Conservation (phyloP, 2,888 invertebrate genomes). For the Epinotia nisella region DNA sequence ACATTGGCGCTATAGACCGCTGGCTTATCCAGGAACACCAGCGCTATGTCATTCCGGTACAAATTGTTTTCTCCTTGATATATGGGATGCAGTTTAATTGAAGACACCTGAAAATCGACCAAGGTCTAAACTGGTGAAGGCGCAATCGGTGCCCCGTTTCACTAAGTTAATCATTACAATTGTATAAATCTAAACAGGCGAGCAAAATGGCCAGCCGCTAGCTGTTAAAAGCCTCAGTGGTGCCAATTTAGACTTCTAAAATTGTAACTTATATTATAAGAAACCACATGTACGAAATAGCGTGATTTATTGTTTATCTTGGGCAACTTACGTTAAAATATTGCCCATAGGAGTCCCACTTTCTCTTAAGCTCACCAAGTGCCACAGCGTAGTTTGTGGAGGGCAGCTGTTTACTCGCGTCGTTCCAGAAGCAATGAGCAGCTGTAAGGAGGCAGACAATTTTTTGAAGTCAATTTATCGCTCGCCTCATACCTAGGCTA, state of each 20-base stretch:
- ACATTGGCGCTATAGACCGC: neutral
- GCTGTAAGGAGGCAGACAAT: neutral
- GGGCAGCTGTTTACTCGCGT: neutral
- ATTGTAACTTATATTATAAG: too few species aligned
- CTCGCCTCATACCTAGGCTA: too few species aligned
- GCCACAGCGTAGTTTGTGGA: neutral
- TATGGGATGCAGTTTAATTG: neutral
- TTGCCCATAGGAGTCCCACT: neutral
- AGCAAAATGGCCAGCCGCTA: too few species aligned
- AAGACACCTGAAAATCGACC: neutral
- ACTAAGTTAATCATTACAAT: too few species aligned
- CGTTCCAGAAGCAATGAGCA: constrained; percentile 21
- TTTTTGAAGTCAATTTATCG: too few species aligned
- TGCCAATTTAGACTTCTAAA: too few species aligned
- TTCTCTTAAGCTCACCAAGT: neutral
- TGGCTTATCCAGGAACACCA: neutral
- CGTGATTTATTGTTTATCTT: too few species aligned
- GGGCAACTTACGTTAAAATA: neutral
- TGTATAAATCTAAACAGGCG: too few species aligned
- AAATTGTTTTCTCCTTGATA: neutral
- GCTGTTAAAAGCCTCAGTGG: too few species aligned
- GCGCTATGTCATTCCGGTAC: constrained; percentile 1
- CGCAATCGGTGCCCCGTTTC: too few species aligned
- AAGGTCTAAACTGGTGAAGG: too few species aligned
- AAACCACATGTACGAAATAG: too few species aligned